Conservation (phyloP, 2,797 vertebrate genomes). For the Knipowitschia caucasica region DNA sequence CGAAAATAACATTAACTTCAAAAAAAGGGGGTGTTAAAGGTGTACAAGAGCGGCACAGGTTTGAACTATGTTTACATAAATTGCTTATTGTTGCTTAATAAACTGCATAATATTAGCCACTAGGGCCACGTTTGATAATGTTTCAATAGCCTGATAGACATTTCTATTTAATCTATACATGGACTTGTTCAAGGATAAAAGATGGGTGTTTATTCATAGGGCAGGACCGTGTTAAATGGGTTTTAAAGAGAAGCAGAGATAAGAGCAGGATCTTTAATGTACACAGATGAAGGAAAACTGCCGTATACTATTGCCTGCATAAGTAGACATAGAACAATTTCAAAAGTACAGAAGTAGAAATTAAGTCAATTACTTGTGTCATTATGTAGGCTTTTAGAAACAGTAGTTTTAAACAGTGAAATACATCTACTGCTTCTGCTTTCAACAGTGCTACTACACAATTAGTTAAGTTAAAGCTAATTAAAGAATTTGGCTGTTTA, state of each 20-base stretch:
- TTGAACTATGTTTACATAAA: constrained; percentile 77
- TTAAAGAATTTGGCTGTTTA: too few relatives aligned
- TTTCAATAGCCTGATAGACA: constrained; percentile 50
- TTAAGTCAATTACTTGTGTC: too few relatives aligned
- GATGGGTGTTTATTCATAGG: constrained; percentile 49
- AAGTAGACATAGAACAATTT: too few relatives aligned
- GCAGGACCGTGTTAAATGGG: constrained; percentile 58
- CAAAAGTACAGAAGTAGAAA: too few relatives aligned
- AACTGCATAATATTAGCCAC: constrained; percentile 59
- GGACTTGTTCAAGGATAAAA: constrained; percentile 53
- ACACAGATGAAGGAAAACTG: background rate
- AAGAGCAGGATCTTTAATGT: constrained; percentile 38
- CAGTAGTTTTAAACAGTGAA: too few relatives aligned
- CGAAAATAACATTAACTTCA: constrained; percentile 70
- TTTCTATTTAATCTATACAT: constrained; percentile 63
- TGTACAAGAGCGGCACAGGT: constrained; percentile 56
- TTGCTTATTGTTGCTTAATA: constrained; percentile 69
- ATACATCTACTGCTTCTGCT: too few relatives aligned
- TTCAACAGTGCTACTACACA: too few relatives aligned
- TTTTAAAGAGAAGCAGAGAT: constrained; percentile 54
- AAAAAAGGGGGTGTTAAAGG: constrained; percentile 58
- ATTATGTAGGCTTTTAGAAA: too few relatives aligned
- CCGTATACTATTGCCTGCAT: too few relatives aligned
- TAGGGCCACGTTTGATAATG: constrained; percentile 41
- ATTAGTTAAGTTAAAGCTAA: too few relatives aligned